These are phyloP conservation scores for Dipodomys ordii DNA, from an alignment of 2,113 vertebrate genomes.

Conservation along the genomic window DNA sequence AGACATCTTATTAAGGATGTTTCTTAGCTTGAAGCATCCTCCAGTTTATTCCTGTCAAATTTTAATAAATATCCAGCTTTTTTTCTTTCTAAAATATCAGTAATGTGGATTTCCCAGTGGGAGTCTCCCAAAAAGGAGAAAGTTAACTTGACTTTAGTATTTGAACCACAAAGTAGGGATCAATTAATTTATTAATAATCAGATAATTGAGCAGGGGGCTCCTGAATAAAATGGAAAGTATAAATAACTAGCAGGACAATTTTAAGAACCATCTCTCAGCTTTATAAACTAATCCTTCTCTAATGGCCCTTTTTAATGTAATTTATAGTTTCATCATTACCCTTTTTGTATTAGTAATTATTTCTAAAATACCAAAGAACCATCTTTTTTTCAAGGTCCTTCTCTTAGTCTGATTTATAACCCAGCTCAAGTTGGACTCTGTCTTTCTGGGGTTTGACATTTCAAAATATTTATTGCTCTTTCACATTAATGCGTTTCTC, in stretches of 20 bases:
- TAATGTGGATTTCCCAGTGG: conserved; percentile 45
- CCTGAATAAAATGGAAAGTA: conserved; percentile 91
- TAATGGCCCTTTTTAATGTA: conserved; percentile 97
- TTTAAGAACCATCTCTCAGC: conserved; percentile 94
- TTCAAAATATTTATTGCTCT: conserved; percentile 99
- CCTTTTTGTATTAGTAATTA: conserved; percentile 99
- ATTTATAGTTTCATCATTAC: conserved; percentile 99
- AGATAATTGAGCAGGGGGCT: conserved; percentile 85
- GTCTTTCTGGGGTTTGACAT: conserved; percentile 99
- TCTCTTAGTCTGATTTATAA: conserved; percentile 94
- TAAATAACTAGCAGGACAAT: conserved; percentile 92
- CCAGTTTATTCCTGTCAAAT: background rate
- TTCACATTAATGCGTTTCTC: conserved; percentile 98
- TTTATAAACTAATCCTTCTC: conserved; percentile 98
- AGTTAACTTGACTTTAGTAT: conserved; percentile 72
- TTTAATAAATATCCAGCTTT: background rate
- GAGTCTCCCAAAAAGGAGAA: conserved; percentile 62
- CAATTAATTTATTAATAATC: conserved; percentile 94
- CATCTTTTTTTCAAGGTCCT: conserved; percentile 96
- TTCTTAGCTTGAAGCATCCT: conserved; percentile 53
- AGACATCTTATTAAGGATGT: background rate
- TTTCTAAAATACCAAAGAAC: conserved; percentile 99
- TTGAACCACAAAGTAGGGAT: conserved; percentile 87
- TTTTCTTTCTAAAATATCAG: conserved; percentile 39
- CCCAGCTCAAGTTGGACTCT: conserved; percentile 93